phyloP scores from a whole-genome alignment of 2,113 vertebrate genomes.

The Benitochromis conjunctus region DNA sequence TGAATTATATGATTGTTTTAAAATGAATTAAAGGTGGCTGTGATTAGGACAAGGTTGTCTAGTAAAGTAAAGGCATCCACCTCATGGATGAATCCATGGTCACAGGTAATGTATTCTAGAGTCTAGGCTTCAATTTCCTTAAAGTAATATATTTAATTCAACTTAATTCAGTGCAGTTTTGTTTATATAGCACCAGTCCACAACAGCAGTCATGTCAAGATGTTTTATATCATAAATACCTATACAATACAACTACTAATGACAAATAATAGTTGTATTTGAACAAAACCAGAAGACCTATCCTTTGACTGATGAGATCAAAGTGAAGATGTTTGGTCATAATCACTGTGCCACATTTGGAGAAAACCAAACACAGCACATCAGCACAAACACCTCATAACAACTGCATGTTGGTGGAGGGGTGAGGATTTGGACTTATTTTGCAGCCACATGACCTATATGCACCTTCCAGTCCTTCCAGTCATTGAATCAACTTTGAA shows the following conservation, averaged over 20 bases:
- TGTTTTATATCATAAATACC: not conserved
- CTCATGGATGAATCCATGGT: not conserved
- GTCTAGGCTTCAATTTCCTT: not conserved
- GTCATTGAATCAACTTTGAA: not conserved
- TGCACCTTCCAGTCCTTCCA: not conserved
- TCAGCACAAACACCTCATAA: not conserved
- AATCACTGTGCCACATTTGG: not conserved
- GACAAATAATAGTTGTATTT: not conserved
- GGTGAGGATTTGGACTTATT: not conserved
- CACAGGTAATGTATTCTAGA: not conserved
- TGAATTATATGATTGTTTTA: not conserved
- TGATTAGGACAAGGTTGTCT: not conserved
- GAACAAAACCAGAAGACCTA: not conserved
- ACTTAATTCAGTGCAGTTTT: not conserved
- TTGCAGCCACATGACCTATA: not conserved
- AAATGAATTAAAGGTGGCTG: not conserved
- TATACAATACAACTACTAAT: not conserved
- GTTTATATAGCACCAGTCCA: not conserved
- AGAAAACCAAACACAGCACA: not conserved
- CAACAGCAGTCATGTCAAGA: not conserved
- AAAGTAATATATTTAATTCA: not conserved
- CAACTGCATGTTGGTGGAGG: not conserved
- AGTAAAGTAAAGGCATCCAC: not conserved
- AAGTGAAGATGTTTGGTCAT: not conserved
- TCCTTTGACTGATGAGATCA: not conserved